phyloP scores from a whole-genome alignment of 2,797 vertebrate species.

The Silurus aristotelis region DNA sequence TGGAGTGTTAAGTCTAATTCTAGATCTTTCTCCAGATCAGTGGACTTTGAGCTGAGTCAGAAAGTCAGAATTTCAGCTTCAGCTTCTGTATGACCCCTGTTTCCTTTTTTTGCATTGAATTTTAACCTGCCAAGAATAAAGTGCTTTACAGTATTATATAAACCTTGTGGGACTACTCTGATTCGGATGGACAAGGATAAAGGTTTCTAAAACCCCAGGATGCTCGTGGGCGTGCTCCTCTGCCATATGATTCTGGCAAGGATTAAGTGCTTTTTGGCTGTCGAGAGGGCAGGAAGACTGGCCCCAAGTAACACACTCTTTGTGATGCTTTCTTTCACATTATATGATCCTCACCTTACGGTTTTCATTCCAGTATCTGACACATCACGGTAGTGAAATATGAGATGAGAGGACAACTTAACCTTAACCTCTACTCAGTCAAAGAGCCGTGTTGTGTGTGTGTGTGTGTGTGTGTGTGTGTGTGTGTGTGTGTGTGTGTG shows the following conservation, averaged over 20 bases:
- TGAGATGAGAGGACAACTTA: constrained; percentile 32
- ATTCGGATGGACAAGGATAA: constrained; percentile 67
- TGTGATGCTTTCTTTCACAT: constrained; percentile 29
- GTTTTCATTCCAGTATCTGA: constrained; percentile 16
- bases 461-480: constrained; percentile 6
- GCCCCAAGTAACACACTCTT: constrained; percentile 1
- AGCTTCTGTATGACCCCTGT: constrained; percentile 65
- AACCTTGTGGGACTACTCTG: constrained; percentile 73
- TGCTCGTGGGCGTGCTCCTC: constrained; percentile 47
- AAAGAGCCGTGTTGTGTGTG: constrained; percentile 8
- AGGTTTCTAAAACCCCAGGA: constrained; percentile 51
- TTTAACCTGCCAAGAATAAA: constrained; percentile 65
- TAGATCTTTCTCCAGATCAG: constrained; percentile 17
- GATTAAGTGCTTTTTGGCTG: constrained; percentile 39
- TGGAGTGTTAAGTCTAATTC: constrained; percentile 1
- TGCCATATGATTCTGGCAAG: constrained; percentile 43
- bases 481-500: neutral
- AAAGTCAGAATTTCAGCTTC: constrained; percentile 54
- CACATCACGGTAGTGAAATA: constrained; percentile 29
- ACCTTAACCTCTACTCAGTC: constrained; percentile 9
- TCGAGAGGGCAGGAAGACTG: constrained; percentile 19
- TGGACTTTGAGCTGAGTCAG: neutral
- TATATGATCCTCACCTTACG: constrained; percentile 15
- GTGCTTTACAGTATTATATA: constrained; percentile 66
- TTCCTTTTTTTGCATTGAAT: constrained; percentile 68